Evolutionary conservation across 2,797 vertebrate genomes (phyloP), one percentile per base, ranked within the genome.

Genomic region (Coregonus ussuriensis): DNA sequence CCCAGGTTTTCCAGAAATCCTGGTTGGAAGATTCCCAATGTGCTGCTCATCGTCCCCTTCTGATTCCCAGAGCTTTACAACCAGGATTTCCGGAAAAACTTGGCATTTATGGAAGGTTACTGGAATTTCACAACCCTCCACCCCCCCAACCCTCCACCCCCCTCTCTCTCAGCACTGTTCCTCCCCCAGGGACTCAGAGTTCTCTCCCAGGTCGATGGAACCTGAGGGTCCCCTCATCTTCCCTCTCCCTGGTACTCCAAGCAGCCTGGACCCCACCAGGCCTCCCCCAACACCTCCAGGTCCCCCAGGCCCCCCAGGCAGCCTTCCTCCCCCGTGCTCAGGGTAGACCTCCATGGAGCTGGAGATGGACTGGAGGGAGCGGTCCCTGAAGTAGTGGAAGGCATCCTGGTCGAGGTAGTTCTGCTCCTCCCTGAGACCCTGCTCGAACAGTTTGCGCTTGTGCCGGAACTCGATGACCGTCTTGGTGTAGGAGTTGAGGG

Each of bases 401-500:
- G 96, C 94, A 84, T 98, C 95, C 70, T 95, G 96, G 88, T 98
- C 96, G 84, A 96, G 91, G 91, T 95, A 97, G 91, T 93, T 94
- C 83, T 96, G 96, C 87, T 98, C 97, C 92, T 98, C 97, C 7
- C 95, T 94, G 77, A 97, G 95, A 76, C 96, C 96, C 91, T 96
- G 96, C 93, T 97, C 97, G 67, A 97, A 97, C 78, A 96, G 94
- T 92, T 97, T 98, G 66, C 96, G 94, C 77, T 99, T 99, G 94
- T 98, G 97, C 56, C 96, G 94, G 93, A 98, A 98, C 92, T 98
- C 97, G 59, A 98, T 97, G 85, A 98, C 97, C 4, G 96, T 98
- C 94, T 98, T 98, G 81, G 97, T 98, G 92, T 98, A 98, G 84
- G 97, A 98, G 96, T 98, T 98, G 87, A 98, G 93, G n/a, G 97